Evolutionary conservation across 2,888 invertebrate species (phyloP).

Genomic region (Ichneumon xanthorius): DNA sequence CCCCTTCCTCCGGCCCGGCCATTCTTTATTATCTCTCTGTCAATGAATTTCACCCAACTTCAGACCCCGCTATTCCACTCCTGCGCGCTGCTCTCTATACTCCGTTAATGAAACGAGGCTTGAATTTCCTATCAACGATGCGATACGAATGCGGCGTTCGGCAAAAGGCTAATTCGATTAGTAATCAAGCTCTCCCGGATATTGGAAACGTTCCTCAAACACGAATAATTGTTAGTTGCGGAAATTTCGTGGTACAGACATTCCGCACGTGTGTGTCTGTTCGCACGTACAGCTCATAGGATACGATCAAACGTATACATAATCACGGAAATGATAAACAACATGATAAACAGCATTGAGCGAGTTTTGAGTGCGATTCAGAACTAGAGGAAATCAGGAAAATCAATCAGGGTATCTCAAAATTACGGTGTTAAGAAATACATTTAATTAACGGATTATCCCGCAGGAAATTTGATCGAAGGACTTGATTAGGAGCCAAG

Average conservation of each 20-base stretch:
- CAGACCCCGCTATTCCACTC: not conserved
- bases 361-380: not conserved
- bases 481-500: too few relatives aligned
- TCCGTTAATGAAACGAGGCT: conserved; percentile 47
- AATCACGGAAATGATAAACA: conserved; percentile 4
- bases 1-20: conserved; percentile 2
- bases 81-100: conserved; percentile 7
- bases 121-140: conserved; percentile 52
- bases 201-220: conserved; percentile 75
- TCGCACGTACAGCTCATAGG: conserved; percentile 35
- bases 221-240: conserved; percentile 76
- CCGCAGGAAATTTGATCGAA: not conserved
- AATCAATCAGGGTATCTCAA: not conserved
- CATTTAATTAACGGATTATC: not conserved
- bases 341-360: not conserved
- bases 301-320: conserved; percentile 14
- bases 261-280: conserved; percentile 46
- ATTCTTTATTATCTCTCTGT: conserved; percentile 59
- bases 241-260: conserved; percentile 44
- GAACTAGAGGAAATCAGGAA: not conserved
- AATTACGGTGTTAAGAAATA: not conserved
- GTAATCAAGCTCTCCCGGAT: conserved; percentile 76
- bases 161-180: conserved; percentile 76
- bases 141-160: conserved; percentile 48
- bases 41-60: conserved; percentile 72